Conservation (phyloP, 1,140 invertebrate species). For the Notospermus geniculatus region DNA sequence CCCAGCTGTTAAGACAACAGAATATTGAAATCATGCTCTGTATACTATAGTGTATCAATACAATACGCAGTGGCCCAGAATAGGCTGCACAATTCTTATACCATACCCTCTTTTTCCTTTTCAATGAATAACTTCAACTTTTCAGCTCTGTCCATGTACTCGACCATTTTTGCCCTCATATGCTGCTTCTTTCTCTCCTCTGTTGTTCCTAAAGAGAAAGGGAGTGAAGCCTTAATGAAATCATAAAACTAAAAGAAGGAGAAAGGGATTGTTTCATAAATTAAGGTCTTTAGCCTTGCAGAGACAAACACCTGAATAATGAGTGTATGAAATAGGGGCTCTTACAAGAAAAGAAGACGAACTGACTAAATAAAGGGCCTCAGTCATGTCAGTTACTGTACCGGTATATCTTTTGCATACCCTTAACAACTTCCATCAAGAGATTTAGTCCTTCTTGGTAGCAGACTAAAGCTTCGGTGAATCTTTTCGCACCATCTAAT, state of each 20-base stretch:
- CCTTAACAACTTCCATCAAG: constrained; percentile 71
- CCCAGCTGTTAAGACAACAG: too few relatives aligned
- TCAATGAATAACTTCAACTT: constrained; percentile 72
- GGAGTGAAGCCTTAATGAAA: background rate
- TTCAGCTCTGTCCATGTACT: constrained; percentile 82
- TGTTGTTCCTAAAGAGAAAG: constrained; percentile 26
- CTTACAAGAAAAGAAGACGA: too few relatives aligned
- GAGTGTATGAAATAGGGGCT: too few relatives aligned
- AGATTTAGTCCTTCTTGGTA: constrained; percentile 71
- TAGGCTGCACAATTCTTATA: too few relatives aligned
- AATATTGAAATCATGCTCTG: too few relatives aligned
- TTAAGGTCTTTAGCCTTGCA: too few relatives aligned
- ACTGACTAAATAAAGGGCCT: background rate
- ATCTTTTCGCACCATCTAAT: constrained; percentile 69
- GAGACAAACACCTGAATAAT: too few relatives aligned
- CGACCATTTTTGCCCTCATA: constrained; percentile 60
- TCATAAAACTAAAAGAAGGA: too few relatives aligned
- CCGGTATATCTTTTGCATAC: constrained; percentile 50
- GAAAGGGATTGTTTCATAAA: too few relatives aligned
- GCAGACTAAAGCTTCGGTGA: constrained; percentile 70
- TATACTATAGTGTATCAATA: too few relatives aligned
- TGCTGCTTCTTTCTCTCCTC: constrained; percentile 63
- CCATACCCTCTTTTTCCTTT: constrained; percentile 60
- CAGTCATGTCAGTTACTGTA: background rate
- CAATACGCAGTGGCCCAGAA: too few relatives aligned